phyloP scores from a whole-genome alignment of 1,140 invertebrate species.

The Philopotamus ludificatus region DNA sequence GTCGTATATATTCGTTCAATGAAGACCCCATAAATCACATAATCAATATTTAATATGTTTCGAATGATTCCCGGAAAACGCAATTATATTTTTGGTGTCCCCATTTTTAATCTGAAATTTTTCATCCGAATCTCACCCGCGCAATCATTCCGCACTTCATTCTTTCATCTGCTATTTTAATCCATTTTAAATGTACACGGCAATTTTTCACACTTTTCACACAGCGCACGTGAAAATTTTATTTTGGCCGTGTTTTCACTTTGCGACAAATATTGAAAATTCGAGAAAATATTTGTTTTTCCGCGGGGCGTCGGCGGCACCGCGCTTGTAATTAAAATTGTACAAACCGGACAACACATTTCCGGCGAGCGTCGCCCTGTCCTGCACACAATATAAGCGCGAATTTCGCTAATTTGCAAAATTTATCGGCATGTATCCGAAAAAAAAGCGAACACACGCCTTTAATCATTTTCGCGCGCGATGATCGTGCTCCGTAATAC shows the following conservation, averaged over 20 bases:
- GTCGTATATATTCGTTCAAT: no score
- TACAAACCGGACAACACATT: neutral
- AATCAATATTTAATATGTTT: no score
- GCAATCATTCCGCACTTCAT: conserved; percentile 33
- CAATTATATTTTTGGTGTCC: no score
- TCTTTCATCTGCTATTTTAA: conserved; percentile 37
- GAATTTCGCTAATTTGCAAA: neutral
- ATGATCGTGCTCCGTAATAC: no score
- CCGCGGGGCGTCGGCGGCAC: neutral
- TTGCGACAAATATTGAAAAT: conserved; percentile 16
- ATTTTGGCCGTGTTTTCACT: conserved; percentile 15
- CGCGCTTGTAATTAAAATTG: neutral
- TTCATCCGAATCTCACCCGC: conserved; percentile 15
- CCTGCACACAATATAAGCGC: neutral
- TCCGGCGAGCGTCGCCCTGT: neutral
- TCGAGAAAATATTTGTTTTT: neutral
- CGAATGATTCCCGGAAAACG: no score
- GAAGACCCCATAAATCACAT: no score
- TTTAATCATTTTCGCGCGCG: no score
- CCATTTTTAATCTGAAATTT: neutral
- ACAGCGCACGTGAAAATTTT: conserved; percentile 20
- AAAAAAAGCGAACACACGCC: no score
- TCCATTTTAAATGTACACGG: conserved; percentile 36
- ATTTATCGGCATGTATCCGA: no score
- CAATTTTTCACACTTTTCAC: conserved; percentile 35